These are phyloP conservation scores for Microcebus lehilahytsara DNA, from an alignment of 2,113 vertebrate genomes.

Conservation along the genomic window DNA sequence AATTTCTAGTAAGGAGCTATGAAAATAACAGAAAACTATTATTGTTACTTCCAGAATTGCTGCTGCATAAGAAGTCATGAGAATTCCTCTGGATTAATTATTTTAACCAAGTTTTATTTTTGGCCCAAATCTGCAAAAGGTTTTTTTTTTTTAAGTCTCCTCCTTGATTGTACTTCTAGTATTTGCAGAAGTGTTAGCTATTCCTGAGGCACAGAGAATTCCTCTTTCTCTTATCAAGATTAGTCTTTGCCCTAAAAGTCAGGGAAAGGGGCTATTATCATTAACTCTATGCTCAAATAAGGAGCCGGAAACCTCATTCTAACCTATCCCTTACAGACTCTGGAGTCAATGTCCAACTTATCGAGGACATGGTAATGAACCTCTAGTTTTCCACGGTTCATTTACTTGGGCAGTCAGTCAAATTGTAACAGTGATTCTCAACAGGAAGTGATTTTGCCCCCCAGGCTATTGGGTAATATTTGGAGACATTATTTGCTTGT, in stretches of 20 bases:
- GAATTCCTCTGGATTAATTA: not conserved
- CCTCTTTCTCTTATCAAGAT: not conserved
- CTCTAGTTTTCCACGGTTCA: not conserved
- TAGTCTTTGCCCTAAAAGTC: not conserved
- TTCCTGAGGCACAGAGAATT: not conserved
- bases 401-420: not conserved
- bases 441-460: not conserved
- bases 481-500: not conserved
- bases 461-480: not conserved
- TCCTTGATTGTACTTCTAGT: not conserved
- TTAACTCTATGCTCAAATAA: not conserved
- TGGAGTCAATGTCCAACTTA: not conserved
- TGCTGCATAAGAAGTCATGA: not conserved
- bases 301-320: not conserved
- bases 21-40: not conserved
- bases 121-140: not conserved
- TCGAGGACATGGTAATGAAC: not conserved
- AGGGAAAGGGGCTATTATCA: not conserved
- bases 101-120: conserved; percentile 15
- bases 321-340: not conserved
- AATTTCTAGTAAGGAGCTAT: no score
- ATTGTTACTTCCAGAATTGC: not conserved
- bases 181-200: not conserved
- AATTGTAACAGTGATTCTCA: not conserved
- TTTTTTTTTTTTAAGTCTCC: not conserved